Evolutionary conservation across 2,797 vertebrate genomes (phyloP), one percentile per base, ranked within the genome.

Genomic region (Enteromius trimaculatus): DNA sequence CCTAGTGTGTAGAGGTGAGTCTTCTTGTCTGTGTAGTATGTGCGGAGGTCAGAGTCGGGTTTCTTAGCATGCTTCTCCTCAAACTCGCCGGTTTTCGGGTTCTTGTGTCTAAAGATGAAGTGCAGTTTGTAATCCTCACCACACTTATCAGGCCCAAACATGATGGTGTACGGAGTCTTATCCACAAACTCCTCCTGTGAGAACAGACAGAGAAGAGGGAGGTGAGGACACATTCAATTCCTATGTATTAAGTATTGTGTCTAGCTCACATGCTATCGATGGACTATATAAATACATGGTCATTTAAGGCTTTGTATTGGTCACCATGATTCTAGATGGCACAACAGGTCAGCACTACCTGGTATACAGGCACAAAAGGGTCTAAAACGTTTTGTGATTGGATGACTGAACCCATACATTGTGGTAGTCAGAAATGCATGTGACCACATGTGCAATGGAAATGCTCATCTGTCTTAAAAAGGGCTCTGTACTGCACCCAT

Each of bases 91-190:
- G 97, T 99, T 90, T 98, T 98, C 2, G 95, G 97, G 90, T 98
- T 99, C 88, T 97, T 97, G 93, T 99, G 98, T 29, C 98, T 95
- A 92, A 99, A 98, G 94, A 99, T 99, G 94, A 99, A 99, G 92
- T 99, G 98, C 76, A 99, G 92, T 84, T 99, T 99, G 90, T 99
- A 99, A 88, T 99, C 98, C 83, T 99, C 98, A 58, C 98, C 98
- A 88, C 98, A 99, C 87, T 99, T 99, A 91, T 99, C 98, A 0
- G 98, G 98, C 47, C 98, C 98, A 83, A 99, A 99, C 98, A 99
- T 99, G 91, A 99, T 99, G 3, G 97, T 99, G 90, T 99, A 99
- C 0, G 96, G 93, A n/a, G 97, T 99, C 91, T 97, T 98, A 91
- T 99, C 98, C 82, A 97, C 95, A 88, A 99, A 98, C 44, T 97